Evolutionary conservation across 2,797 vertebrate species (phyloP), one percentile per base, ranked within the genome.

Genomic region (Tenualosa ilisha): DNA sequence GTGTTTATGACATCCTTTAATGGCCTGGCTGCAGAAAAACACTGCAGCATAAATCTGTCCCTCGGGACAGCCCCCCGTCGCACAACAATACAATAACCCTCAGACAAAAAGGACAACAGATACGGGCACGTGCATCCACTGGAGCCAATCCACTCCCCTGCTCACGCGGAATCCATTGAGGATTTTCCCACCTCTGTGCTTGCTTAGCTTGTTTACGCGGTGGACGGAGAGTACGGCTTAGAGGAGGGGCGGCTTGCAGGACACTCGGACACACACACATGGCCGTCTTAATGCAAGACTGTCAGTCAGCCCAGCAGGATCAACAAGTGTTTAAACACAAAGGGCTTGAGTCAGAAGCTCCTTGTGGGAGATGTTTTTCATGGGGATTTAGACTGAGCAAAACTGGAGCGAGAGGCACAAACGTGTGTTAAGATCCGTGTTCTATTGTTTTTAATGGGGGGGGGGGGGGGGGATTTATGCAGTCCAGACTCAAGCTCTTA

Each of bases 1-100:
- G 81, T 79, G 79, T 61, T 61, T 72, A 89, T 79, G 72, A 86
- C 82, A 82, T 82, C 82, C 79, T 81, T 49, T 56, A 43, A 85
- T 61, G 46, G 22, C 26, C 84, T 13, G 37, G 40, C 24, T 54
- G 65, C 53, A 54, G 22, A 61, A 79, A 79, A 79, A 79, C 72
- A 79, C 72, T 79, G 72, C 72, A 79, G 72, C 37, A 79, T 9
- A 79, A n/a, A 46, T 79, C 40, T 17, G 15, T 79, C 72, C 72
- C 72, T 46, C 7, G 72, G 20, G 72, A 79, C 72, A 17, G 17
- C 22, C 37, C 72, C 40, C 46, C 46, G 1, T 49, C 1, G 31
- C 68, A 81, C 82, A 40, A 37, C 40, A 37, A 75, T 1, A 75
- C 72, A 79, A 43, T 46, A 79, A 20, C 37, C 40, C 72, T 40